Evolutionary conservation across 2,113 vertebrate species (phyloP).

Genomic region (Pterocles burchelli): DNA sequence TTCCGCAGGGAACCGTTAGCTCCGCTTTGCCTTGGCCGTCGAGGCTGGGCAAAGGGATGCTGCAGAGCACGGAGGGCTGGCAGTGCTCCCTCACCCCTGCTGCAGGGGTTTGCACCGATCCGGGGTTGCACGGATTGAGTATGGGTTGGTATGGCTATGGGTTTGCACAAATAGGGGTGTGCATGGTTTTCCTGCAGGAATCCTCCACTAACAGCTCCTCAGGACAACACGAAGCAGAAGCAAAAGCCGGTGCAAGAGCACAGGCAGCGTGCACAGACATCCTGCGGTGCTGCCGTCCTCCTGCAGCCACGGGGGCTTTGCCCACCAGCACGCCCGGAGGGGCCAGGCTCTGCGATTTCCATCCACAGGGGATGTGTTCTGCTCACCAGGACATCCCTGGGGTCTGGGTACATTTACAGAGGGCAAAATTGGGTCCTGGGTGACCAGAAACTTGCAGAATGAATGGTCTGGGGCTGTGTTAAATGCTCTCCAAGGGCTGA

Average conservation of each 20-base stretch:
- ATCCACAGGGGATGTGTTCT: background rate
- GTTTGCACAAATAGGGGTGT: background rate
- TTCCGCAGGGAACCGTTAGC: background rate
- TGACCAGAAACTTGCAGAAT: too few species aligned
- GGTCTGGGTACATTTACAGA: background rate
- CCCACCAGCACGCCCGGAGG: background rate
- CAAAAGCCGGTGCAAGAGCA: background rate
- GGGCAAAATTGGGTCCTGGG: background rate
- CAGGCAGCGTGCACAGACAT: background rate
- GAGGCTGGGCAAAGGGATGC: background rate
- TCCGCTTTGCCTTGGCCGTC: background rate
- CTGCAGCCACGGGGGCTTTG: background rate
- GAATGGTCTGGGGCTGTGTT: background rate
- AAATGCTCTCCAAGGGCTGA: background rate
- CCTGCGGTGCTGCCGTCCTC: background rate
- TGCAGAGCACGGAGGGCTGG: background rate
- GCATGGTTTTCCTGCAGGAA: background rate
- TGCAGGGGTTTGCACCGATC: background rate
- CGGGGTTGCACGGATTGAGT: background rate
- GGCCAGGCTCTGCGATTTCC: background rate
- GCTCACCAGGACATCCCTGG: background rate
- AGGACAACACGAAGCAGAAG: constrained; percentile 36
- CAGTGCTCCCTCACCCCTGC: background rate
- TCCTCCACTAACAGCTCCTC: background rate
- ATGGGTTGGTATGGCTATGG: background rate